A percentile compares a stretch with the other conserved stretches of the same genome.
Conservation (phyloP, 2,888 invertebrate genomes). For the Drosophila buzzatii region DNA sequence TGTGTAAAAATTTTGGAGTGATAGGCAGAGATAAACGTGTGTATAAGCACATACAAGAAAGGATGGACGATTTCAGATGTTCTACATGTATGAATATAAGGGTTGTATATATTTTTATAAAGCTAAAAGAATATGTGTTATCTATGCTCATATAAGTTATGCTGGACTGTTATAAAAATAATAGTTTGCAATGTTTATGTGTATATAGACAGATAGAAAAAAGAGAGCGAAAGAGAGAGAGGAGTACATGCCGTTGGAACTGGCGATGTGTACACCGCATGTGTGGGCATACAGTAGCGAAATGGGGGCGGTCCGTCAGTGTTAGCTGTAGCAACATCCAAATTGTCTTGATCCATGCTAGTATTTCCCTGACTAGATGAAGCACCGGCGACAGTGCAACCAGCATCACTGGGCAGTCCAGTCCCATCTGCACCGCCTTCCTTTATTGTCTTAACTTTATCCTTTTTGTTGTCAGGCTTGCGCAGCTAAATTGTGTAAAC, state of each 20-base stretch:
- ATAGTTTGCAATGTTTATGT: not conserved
- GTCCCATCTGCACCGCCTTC: constrained; percentile 52
- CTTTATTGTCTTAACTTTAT: constrained; percentile 72
- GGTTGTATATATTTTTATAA: not conserved
- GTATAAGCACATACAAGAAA: not conserved
- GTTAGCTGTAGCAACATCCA: constrained; percentile 61
- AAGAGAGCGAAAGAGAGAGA: constrained; percentile 3
- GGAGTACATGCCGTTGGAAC: constrained; percentile 88
- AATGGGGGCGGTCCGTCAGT: constrained; percentile 83
- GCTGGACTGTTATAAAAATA: not conserved
- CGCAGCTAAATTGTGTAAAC: constrained; percentile 77
- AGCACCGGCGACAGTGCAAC: constrained; percentile 25
- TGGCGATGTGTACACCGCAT: constrained; percentile 88
- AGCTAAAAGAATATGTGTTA: not conserved
- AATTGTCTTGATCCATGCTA: constrained; percentile 22
- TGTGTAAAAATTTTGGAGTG: not conserved
- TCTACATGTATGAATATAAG: not conserved
- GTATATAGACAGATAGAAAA: not conserved
- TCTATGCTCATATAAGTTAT: constrained; percentile 2
- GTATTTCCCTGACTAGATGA: constrained; percentile 28
- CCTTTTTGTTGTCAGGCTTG: constrained; percentile 78
- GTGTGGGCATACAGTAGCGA: constrained; percentile 88
- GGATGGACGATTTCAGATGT: not conserved
- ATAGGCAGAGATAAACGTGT: not conserved
- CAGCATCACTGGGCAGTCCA: constrained; percentile 7